phyloP scores from a whole-genome alignment of 2,797 vertebrate species.

The Morelia viridis region DNA sequence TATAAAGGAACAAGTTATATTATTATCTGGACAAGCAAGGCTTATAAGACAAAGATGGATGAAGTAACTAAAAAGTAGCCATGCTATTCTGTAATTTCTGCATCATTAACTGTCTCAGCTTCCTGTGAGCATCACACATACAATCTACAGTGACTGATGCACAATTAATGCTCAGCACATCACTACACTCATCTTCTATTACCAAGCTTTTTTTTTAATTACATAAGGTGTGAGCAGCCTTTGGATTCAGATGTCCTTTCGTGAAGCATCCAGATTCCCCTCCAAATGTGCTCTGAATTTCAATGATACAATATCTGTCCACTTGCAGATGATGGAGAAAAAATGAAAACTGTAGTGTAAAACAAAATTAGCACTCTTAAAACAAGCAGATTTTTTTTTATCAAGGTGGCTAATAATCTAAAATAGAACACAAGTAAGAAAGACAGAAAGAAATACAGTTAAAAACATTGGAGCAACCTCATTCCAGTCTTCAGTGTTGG shows the following conservation, averaged over 20 bases:
- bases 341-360: neutral
- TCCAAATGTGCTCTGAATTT: neutral
- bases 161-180: neutral
- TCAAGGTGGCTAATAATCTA: neutral
- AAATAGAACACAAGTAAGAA: neutral
- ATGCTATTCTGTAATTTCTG: neutral
- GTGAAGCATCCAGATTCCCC: neutral
- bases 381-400: neutral
- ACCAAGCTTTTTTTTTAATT: neutral
- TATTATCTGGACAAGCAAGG: neutral
- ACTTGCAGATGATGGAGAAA: neutral
- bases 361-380: neutral
- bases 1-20: neutral
- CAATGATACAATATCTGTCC: neutral
- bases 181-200: neutral
- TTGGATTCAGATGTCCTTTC: neutral
- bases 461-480: neutral
- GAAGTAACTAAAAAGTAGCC: neutral
- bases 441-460: neutral
- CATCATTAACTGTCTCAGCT: neutral
- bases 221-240: neutral
- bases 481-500: neutral
- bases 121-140: neutral
- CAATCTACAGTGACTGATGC: neutral
- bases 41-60: neutral